phyloP scores from a whole-genome alignment of 2,888 invertebrate genomes.

The Limnephilus marmoratus region DNA sequence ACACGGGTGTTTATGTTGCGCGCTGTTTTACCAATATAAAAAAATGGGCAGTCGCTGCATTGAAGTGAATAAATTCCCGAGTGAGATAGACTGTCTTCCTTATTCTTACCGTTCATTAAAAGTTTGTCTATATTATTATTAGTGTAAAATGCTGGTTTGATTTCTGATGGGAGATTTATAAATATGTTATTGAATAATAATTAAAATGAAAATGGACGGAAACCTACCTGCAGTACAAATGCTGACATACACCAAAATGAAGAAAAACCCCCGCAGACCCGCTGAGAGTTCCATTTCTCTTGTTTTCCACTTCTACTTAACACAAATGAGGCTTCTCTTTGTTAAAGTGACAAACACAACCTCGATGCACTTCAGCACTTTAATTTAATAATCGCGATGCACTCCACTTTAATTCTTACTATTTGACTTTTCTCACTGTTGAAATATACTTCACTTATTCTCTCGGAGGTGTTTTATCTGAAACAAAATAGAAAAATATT shows the following conservation, averaged over 20 bases:
- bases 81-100: too few species aligned
- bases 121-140: too few species aligned
- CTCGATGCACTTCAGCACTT: constrained; percentile 11
- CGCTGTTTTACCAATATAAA: too few species aligned
- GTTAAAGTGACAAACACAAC: not conserved
- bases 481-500: not conserved
- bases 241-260: constrained; percentile 3
- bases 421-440: not conserved
- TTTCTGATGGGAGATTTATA: too few species aligned
- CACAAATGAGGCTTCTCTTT: constrained; percentile 4
- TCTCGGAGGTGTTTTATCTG: not conserved
- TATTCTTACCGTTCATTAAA: too few species aligned
- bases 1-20: too few species aligned
- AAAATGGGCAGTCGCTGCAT: too few species aligned
- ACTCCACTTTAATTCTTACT: constrained; percentile 26
- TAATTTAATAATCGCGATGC: not conserved
- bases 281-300: constrained; percentile 21
- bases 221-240: constrained; percentile 21
- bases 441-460: not conserved
- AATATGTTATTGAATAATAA: not conserved
- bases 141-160: too few species aligned
- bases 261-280: constrained; percentile 14
- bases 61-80: too few species aligned
- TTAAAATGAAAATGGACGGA: not conserved
- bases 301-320: constrained; percentile 11